Conservation (phyloP, 2,888 invertebrate genomes). For the Drosophila kanekoi region DNA sequence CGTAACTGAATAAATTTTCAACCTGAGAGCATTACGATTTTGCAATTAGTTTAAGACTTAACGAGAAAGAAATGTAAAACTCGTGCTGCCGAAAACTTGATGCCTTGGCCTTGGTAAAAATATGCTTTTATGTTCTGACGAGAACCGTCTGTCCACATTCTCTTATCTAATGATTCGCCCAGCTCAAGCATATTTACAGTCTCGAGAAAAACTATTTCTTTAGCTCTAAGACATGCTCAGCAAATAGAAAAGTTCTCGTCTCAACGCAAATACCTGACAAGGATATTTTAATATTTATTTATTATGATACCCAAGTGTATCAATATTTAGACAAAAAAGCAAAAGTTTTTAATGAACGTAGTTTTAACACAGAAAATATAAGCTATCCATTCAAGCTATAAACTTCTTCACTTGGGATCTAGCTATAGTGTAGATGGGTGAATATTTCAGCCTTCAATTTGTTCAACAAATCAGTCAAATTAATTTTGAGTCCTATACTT, state of each 20-base stretch:
- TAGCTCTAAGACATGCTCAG: too few relatives aligned
- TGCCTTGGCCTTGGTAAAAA: background rate
- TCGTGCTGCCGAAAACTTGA: background rate
- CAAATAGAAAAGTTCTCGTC: too few relatives aligned
- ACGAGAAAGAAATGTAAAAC: background rate
- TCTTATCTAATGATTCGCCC: too few relatives aligned
- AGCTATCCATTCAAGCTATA: background rate
- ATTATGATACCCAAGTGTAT: background rate
- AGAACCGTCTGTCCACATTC: too few relatives aligned
- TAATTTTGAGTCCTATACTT: constrained; percentile 4
- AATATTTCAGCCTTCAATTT: constrained; percentile 2
- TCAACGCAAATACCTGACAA: too few relatives aligned
- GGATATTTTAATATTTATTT: background rate
- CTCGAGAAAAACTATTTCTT: too few relatives aligned
- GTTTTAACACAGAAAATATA: background rate
- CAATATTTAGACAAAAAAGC: background rate
- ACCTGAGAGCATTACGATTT: background rate
- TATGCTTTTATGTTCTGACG: background rate
- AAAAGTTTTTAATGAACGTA: constrained; percentile 4
- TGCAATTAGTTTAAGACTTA: constrained; percentile 17
- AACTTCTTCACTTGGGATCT: background rate
- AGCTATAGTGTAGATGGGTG: background rate
- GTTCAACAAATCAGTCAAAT: constrained; percentile 15
- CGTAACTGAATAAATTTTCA: background rate
- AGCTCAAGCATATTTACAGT: too few relatives aligned